Conservation (phyloP, 2,113 vertebrate species). For the Podilymbus podiceps region DNA sequence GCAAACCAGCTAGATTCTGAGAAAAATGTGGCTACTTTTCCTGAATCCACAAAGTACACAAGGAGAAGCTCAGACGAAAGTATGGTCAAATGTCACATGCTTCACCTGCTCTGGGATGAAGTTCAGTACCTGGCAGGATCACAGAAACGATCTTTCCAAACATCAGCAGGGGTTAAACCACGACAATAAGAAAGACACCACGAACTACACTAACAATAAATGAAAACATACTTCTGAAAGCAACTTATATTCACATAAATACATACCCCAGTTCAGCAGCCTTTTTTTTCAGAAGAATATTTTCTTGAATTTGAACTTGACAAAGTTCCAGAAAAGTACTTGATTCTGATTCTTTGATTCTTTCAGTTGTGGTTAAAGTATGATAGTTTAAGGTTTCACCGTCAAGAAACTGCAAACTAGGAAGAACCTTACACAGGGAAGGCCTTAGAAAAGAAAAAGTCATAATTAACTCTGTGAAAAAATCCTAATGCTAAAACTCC, state of each 20-base stretch:
- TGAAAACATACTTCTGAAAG: not conserved
- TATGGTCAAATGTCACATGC: not conserved
- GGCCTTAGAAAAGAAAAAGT: constrained; percentile 65
- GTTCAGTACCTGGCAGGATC: not conserved
- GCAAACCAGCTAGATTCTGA: not conserved
- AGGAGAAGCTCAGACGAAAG: not conserved
- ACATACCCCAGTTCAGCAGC: constrained; percentile 74
- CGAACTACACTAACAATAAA: not conserved
- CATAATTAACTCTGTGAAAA: not conserved
- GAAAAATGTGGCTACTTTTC: not conserved
- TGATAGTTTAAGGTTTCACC: constrained; percentile 62
- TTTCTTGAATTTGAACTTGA: constrained; percentile 80
- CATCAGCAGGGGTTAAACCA: not conserved
- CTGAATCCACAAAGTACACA: not conserved
- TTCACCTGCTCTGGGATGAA: not conserved
- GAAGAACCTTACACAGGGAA: constrained; percentile 72
- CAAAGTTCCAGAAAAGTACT: constrained; percentile 79
- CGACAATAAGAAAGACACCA: not conserved
- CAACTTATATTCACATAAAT: not conserved
- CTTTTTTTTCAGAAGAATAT: constrained; percentile 67
- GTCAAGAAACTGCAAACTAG: constrained; percentile 77
- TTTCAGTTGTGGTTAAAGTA: constrained; percentile 28
- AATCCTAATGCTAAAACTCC: not conserved
- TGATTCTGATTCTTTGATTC: not conserved
- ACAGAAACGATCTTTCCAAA: not conserved